Evolutionary conservation across 1,140 invertebrate species (phyloP).

Genomic region (Sesamia nonagrioides): DNA sequence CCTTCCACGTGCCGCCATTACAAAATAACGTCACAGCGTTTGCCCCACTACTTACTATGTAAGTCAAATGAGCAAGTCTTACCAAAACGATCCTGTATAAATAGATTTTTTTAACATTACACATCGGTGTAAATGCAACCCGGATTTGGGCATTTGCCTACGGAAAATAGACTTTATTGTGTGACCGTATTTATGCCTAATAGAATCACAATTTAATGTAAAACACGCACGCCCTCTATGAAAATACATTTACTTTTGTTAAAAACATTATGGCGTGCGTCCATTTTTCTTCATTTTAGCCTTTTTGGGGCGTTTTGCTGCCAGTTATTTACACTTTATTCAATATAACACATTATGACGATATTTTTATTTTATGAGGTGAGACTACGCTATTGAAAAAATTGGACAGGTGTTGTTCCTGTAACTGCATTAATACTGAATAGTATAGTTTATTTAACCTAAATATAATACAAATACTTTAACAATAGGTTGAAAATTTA

Average conservation of each 20-base stretch:
- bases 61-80: no score
- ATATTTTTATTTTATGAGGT: background rate
- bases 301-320: conserved; percentile 5
- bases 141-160: conserved; percentile 46
- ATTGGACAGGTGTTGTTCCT: no score
- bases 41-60: no score
- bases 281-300: conserved; percentile 43
- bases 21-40: no score
- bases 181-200: conserved; percentile 51
- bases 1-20: no score
- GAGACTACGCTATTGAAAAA: background rate
- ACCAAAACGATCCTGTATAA: background rate
- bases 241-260: conserved; percentile 35
- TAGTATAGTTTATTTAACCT: no score
- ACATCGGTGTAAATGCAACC: background rate
- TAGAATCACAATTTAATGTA: conserved; percentile 47
- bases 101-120: background rate
- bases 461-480: no score
- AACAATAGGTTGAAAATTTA: no score
- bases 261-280: conserved; percentile 29
- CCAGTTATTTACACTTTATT: conserved; percentile 19
- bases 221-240: conserved; percentile 39
- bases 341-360: background rate
- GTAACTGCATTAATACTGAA: no score
- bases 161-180: conserved; percentile 49